Evolutionary conservation across 30 jellyfish, hydroid and myxozoan species (phyloP), one percentile per base, ranked within the genome.

Genomic region (Pelagia noctiluca): DNA sequence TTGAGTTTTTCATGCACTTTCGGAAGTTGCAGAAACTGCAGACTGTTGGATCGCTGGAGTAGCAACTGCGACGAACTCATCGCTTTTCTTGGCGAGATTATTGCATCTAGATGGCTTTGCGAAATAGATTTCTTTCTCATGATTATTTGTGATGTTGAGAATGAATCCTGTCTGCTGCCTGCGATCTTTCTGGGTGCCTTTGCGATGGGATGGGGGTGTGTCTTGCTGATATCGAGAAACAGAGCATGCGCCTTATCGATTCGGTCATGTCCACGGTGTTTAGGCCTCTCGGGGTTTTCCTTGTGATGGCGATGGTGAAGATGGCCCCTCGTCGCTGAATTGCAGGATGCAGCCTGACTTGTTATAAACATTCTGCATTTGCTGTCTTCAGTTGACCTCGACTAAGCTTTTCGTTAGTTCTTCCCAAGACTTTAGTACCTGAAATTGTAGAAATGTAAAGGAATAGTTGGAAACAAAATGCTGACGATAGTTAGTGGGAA

Each of bases 61-160:
- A 52, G 68, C 12, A 52, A 19, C 2, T 25, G 68, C 8, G 57
- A 42, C 12, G 12, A 42, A 52, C 68, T 30, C 68, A 52, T 52
- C 4, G 68, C 68, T 52, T 52, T 52, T 52, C 68, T 25, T 19
- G 68, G 68, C 12, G 68, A 52, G 4, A 52, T 52, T 25, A 52
- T 52, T 52, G 68, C 68, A 52, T 52, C 68, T 52, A 52, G 21
- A 8, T 52, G 68, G 26, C 68, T 52, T 3, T 52, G 68, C 68
- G 68, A 52, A 10, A 25, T 25, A 52, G 30, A 52, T 10, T 52
- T 3, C 12, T 52, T 52, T 52, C 68, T 30, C 26, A 2, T 8
- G 4, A 52, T 4, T 52, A 52, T 10, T 19, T 25, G 26, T 19
- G 68, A 19, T 52, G 21, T 52, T 2, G 21, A 2, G 30, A 52